Evolutionary conservation across 2,113 vertebrate species (phyloP), one percentile per base, ranked within the genome.

Genomic region (Pterophyllum scalare): DNA sequence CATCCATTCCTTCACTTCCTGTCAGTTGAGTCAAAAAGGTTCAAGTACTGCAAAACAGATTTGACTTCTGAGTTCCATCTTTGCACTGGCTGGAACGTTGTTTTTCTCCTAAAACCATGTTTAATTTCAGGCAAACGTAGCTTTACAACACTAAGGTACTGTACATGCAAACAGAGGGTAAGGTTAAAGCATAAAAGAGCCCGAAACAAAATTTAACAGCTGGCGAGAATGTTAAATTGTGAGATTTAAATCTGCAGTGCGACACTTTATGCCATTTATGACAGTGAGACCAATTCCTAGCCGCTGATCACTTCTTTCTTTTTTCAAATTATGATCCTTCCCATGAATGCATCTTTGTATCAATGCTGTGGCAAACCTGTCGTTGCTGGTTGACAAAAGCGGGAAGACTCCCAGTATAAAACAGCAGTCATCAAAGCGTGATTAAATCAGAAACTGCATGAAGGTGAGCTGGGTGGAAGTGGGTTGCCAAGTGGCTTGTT

Each of bases 1-100:
- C 43, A 90, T 88, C 84, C 88, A 93, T 94, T 94, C 91, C 90
- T 80, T 87, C 74, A 81, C 49, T 20, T 86, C 67, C 70, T 80
- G 76, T 81, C 79, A 54, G 58, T 76, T 59, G 33, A 86, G 31
- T 77, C 26, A 61, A 83, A 87, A 75, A 84, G 40, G 56, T 72
- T 74, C 9, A 46, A 61, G 10, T 54, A 79, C 70, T 59, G 87
- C 64, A 64, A 82, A 81, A 64, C 70, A 80, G 83, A 87, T 83
- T 49, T 57, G 80, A 86, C 64, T 56, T 35, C 54, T 2, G 4
- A 28, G 28, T 54, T 72, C 46, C 19, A 20, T 83, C 80, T 87
- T 92, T 87, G 76, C 89, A 62, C 28, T 38, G 20, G 60, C 28
- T 22, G 52, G 33, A 75, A 43, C 31, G 17, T 76, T 19, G 12